A percentile compares a stretch with the other conserved stretches of the same genome.
phyloP scores from a whole-genome alignment of 1,140 invertebrate genomes.

The Rhysida immarginata region DNA sequence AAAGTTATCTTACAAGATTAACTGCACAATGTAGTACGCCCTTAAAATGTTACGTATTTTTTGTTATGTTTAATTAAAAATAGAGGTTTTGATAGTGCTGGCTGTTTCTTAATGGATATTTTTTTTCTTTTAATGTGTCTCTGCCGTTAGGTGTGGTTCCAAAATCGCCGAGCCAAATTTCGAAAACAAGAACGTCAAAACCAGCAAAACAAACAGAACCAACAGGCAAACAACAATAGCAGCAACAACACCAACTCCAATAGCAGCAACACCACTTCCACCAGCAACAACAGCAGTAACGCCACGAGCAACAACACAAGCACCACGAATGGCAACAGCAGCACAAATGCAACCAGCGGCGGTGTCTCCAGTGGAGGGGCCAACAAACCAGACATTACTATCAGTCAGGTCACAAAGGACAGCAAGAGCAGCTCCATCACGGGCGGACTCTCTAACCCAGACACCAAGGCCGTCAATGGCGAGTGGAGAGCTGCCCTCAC shows the following conservation, averaged over 20 bases:
- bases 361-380: background rate
- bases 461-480: constrained; percentile 1
- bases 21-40: background rate
- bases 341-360: background rate
- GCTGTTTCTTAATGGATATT: too few relatives aligned
- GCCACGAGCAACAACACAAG: background rate
- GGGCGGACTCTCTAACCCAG: background rate
- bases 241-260: constrained; percentile 5
- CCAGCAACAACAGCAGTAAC: background rate
- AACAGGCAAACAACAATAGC: constrained; percentile 4
- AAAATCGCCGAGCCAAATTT: constrained; percentile 80
- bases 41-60: constrained; percentile 13
- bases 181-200: constrained; percentile 65
- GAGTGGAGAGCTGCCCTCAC: too few relatives aligned
- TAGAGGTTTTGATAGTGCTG: too few relatives aligned
- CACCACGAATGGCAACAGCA: background rate
- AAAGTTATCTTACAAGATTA: too few relatives aligned
- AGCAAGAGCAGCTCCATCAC: background rate
- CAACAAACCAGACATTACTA: background rate
- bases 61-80: too few relatives aligned
- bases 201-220: constrained; percentile 10
- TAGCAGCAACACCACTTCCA: background rate
- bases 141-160: constrained; percentile 76
- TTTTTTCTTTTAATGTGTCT: too few relatives aligned
- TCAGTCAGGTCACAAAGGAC: background rate